A percentile compares a stretch with the other conserved stretches of the same genome.
phyloP scores from a whole-genome alignment of 2,888 invertebrate genomes.

The Drosophila gaucha region DNA sequence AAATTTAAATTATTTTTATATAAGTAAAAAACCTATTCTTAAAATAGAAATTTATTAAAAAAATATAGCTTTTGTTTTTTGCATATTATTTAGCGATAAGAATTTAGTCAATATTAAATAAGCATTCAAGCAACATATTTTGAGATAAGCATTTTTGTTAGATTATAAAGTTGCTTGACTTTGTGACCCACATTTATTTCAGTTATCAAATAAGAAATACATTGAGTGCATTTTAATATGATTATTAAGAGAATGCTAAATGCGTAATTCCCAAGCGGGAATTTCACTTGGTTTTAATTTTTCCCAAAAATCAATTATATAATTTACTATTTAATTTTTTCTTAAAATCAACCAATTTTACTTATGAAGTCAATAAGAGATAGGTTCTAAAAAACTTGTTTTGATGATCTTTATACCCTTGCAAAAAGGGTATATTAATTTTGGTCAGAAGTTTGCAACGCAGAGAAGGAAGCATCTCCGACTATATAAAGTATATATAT shows the following conservation, averaged over 20 bases:
- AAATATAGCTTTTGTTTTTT: neutral
- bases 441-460: no score
- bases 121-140: neutral
- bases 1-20: neutral
- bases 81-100: neutral
- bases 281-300: no score
- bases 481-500: no score
- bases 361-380: no score
- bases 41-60: neutral
- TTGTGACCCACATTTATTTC: slow-evolving; percentile 39
- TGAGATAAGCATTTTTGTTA: slow-evolving; percentile 35
- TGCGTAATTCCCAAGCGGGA: slow-evolving; percentile 1
- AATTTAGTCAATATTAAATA: neutral
- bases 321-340: neutral
- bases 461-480: no score
- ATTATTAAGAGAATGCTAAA: neutral
- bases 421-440: no score
- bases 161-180: slow-evolving; percentile 44
- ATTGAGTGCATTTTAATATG: slow-evolving; percentile 2
- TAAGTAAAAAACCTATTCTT: no score
- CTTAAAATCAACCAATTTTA: neutral
- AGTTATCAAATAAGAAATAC: slow-evolving; percentile 6
- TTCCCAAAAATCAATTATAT: neutral
- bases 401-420: no score
- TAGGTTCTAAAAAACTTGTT: neutral